phyloP scores from a whole-genome alignment of 1,140 invertebrate species.

The Globodera ellingtonae region DNA sequence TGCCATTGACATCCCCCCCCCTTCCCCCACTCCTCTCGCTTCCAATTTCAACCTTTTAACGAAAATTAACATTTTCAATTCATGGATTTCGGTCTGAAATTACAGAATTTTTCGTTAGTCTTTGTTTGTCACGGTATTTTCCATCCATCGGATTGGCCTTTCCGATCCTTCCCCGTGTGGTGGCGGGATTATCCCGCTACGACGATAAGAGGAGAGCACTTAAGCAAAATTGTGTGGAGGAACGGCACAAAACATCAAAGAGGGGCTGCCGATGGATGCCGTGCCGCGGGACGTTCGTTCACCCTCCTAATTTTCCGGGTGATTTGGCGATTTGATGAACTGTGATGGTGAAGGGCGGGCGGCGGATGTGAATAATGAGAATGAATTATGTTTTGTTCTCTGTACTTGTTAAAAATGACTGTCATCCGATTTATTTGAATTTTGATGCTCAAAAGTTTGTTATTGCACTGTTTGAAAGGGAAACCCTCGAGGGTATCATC shows the following conservation, averaged over 20 bases:
- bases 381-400: neutral
- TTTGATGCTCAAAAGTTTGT: neutral
- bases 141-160: conserved; percentile 1
- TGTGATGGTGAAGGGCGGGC: neutral
- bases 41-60: neutral
- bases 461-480: neutral
- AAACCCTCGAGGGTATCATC: neutral
- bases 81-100: neutral
- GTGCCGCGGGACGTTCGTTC: neutral
- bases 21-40: neutral
- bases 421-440: too few relatives aligned
- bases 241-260: conserved; percentile 5
- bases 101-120: neutral
- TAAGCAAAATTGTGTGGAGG: neutral
- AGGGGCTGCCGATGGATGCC: neutral
- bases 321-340: neutral
- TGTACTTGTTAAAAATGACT: neutral
- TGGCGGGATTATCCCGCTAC: neutral
- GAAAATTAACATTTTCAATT: neutral
- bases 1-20: neutral
- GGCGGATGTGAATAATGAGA: neutral
- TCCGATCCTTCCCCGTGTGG: neutral
- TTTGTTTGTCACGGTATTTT: neutral
- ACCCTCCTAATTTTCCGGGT: neutral
- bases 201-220: neutral